phyloP scores from a whole-genome alignment of 2,113 vertebrate genomes.

The Lophochroa leadbeateri region DNA sequence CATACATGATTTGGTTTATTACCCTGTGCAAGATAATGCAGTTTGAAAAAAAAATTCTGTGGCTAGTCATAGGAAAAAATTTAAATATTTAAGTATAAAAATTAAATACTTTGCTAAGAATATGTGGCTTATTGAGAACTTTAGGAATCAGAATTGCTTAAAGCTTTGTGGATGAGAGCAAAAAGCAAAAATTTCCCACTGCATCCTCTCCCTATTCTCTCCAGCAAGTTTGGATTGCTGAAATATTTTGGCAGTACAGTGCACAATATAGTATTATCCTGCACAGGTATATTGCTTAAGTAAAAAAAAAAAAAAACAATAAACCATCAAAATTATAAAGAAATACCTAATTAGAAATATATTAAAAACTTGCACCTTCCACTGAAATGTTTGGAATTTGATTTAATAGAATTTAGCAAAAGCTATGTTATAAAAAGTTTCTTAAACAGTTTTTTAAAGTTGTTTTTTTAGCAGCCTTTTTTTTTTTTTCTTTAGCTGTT shows the following conservation, averaged over 20 bases:
- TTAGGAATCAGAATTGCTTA: not conserved
- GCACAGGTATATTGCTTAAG: not conserved
- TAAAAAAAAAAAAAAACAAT: not conserved
- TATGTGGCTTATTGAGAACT: not conserved
- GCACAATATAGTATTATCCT: not conserved
- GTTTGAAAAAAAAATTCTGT: not conserved
- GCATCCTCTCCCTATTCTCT: not conserved
- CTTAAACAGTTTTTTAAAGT: not conserved
- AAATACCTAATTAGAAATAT: not conserved
- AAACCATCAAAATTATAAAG: not conserved
- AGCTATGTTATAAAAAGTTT: accelerated
- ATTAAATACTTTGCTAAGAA: not conserved
- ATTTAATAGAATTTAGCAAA: not conserved
- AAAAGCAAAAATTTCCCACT: not conserved
- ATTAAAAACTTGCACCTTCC: not conserved
- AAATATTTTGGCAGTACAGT: not conserved
- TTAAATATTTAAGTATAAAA: not conserved
- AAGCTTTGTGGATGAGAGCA: not conserved
- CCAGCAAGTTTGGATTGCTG: not conserved
- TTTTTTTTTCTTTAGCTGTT: too few relatives aligned
- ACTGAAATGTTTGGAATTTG: not conserved
- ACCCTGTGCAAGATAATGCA: not conserved
- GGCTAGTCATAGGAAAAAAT: not conserved
- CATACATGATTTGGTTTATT: not conserved
- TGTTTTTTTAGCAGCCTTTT: not conserved